These are phyloP conservation scores for Hylaeus volcanicus DNA, from an alignment of 1,140 invertebrate species.

Conservation along the genomic window DNA sequence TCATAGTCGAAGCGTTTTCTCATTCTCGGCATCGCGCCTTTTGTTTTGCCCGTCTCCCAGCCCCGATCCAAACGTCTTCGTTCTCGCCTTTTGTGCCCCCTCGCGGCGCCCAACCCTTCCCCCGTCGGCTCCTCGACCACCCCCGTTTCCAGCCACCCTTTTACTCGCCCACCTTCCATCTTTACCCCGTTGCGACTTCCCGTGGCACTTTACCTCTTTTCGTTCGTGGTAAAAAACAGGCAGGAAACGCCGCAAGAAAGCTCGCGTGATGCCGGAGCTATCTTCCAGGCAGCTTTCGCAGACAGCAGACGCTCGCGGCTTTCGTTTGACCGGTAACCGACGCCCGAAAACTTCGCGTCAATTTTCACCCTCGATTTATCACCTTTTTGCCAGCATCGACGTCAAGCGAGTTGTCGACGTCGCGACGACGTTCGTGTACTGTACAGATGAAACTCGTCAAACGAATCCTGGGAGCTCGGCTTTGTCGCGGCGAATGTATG, in stretches of 20 bases:
- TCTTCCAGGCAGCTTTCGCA: conserved; percentile 31
- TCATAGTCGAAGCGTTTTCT: conserved; percentile 39
- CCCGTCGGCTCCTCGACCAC: no score
- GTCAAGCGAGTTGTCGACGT: conserved; percentile 17
- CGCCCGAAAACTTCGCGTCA: conserved; percentile 9
- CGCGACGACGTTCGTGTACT: not conserved
- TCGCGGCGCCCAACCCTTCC: no score
- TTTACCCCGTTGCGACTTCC: conserved; percentile 41
- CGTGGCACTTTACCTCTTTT: conserved; percentile 29
- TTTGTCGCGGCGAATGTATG: no score
- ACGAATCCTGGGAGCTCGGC: not conserved
- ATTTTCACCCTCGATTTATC: conserved; percentile 24
- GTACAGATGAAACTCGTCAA: not conserved
- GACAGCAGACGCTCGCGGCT: conserved; percentile 18
- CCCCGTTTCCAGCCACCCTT: not conserved
- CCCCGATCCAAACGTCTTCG: conserved; percentile 47
- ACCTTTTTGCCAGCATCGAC: conserved; percentile 4
- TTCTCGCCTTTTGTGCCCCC: conserved; percentile 38
- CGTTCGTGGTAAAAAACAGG: not conserved
- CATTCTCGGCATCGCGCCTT: conserved; percentile 39
- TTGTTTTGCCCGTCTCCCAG: conserved; percentile 44
- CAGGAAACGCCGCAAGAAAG: conserved; percentile 33
- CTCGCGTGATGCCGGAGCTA: conserved; percentile 28
- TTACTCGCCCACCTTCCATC: conserved; percentile 5
- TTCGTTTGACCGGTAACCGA: conserved; percentile 38